Evolutionary conservation across 2,888 invertebrate genomes (phyloP).

Genomic region (Serripes groenlandicus): DNA sequence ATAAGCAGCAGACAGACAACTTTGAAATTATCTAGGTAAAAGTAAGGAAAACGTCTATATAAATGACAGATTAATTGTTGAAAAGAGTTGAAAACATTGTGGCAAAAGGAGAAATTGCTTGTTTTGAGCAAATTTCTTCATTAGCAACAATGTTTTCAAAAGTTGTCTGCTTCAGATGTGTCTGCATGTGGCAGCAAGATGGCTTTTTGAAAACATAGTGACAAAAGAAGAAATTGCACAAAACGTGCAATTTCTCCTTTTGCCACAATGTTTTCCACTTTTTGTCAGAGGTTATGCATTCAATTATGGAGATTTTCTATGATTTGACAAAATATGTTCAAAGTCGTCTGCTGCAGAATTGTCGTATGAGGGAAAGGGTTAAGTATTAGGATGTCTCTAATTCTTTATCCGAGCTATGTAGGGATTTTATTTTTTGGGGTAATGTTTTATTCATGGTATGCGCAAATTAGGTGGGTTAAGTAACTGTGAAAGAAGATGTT

Average conservation of each 20-base stretch:
- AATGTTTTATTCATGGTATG: constrained; percentile 15
- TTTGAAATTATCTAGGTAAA: too few relatives aligned
- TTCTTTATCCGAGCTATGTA: neutral
- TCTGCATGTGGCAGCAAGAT: too few relatives aligned
- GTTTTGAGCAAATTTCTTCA: too few relatives aligned
- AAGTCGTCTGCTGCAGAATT: neutral
- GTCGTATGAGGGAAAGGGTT: neutral
- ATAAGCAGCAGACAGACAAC: too few relatives aligned
- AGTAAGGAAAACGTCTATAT: too few relatives aligned
- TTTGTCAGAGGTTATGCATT: too few relatives aligned
- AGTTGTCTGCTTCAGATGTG: too few relatives aligned
- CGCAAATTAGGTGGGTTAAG: constrained; percentile 25
- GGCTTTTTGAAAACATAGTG: neutral
- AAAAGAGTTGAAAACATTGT: too few relatives aligned
- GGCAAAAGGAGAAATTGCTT: too few relatives aligned
- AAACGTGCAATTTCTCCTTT: neutral
- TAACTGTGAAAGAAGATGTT: constrained; percentile 45
- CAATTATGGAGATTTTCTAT: too few relatives aligned
- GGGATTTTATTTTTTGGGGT: neutral
- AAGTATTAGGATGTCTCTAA: neutral
- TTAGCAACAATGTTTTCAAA: too few relatives aligned
- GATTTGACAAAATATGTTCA: neutral
- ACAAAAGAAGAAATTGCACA: neutral
- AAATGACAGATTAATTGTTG: too few relatives aligned
- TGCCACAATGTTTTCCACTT: neutral